Evolutionary conservation across 2,113 vertebrate species (phyloP).

Genomic region (Ginglymostoma cirratum): DNA sequence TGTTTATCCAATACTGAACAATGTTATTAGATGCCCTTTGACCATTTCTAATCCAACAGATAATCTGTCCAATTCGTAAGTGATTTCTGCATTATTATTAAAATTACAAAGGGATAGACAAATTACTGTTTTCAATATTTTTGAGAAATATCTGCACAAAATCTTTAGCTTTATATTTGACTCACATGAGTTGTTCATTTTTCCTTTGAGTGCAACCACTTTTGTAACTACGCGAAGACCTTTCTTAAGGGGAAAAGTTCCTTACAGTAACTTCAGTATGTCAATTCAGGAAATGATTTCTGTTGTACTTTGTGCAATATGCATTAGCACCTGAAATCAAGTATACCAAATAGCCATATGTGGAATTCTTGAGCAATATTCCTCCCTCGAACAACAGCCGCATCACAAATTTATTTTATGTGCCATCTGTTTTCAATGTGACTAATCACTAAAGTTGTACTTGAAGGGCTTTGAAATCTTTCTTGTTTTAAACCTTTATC

Average conservation of each 20-base stretch:
- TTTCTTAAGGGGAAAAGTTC: neutral
- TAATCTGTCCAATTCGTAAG: neutral
- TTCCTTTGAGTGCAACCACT: neutral
- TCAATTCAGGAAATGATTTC: neutral
- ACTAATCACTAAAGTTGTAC: neutral
- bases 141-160: neutral
- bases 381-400: neutral
- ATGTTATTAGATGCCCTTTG: neutral
- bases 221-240: neutral
- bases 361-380: neutral
- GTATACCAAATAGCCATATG: neutral
- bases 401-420: neutral
- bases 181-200: neutral
- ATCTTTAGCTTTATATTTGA: neutral
- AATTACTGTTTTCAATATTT: neutral
- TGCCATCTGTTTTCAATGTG: neutral
- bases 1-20: neutral
- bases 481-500: neutral
- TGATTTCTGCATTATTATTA: neutral
- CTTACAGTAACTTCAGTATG: neutral
- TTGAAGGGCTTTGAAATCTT: neutral
- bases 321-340: neutral
- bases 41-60: neutral
- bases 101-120: neutral
- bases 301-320: neutral